Conservation (phyloP, 2,888 invertebrate species). For the Leptogaster cylindrica region DNA sequence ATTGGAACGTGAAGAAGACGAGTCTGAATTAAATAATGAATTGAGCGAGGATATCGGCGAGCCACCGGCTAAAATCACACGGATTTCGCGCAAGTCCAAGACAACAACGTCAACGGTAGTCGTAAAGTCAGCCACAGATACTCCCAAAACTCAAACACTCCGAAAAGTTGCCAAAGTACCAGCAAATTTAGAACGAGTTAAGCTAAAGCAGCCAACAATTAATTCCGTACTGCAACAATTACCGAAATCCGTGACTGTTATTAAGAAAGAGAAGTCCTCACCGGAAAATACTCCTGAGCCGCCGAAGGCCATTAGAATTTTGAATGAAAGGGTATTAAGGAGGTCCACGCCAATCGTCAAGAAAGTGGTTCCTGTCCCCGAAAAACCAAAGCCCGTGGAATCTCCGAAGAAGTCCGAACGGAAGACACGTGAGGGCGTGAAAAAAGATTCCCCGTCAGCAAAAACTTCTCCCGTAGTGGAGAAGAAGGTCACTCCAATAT, state of each 20-base stretch:
- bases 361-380: too few relatives aligned
- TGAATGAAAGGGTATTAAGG: background rate
- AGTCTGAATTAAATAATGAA: background rate
- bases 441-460: background rate
- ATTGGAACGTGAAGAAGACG: conserved; percentile 8
- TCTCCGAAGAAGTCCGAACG: background rate
- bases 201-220: conserved; percentile 27
- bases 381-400: too few relatives aligned
- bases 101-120: conserved; percentile 62
- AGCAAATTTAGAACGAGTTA: background rate
- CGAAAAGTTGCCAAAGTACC: background rate
- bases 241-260: conserved; percentile 40
- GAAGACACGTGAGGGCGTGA: background rate
- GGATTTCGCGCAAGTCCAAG: conserved; percentile 58
- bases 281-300: background rate
- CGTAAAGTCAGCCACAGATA: background rate
- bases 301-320: background rate
- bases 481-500: background rate
- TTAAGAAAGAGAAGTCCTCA: conserved; percentile 43
- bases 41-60: background rate
- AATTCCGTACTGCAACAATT: conserved; percentile 34
- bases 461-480: background rate
- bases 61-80: conserved; percentile 6
- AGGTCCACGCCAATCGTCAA: background rate
- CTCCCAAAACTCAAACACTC: conserved; percentile 25